Base-by-base conservation (phyloP, 2,888 invertebrate genomes). In the Andrena praecox region DNA sequence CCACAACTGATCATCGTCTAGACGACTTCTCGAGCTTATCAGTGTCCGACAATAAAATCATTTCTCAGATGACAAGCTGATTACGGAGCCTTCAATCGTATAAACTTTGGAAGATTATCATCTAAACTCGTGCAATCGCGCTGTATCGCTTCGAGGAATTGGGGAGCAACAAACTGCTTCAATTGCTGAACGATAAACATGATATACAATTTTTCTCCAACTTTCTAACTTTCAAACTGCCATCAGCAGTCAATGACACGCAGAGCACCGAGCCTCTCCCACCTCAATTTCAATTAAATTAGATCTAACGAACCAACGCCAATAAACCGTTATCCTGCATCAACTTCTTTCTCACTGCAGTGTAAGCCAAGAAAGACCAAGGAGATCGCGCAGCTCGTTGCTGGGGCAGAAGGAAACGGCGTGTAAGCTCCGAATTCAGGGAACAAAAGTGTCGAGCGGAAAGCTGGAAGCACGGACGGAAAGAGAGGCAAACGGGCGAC, bases 1-100 rank as follows among this genome's bases (percentile, higher is more conserved):
- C 73, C 54, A 68, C 27, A 24, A 73, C 77, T 87, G 85, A 87
- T 85, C 87, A 66, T 83, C 69, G 83, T 87, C 83, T 81, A 80
- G 74, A 80, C 83, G 48, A 80, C 67, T 87, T 83, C 74, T 78
- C 80, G 48, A 24, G 59, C 66, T 76, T 85, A 86, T 87, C 86
- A 64, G 24, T 24, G 16, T 29, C 50, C 64, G 64, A 78, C 64
- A 87, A 82, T 76, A 74, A 66, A 67, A 86, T 86, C 85, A 59
- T 68, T 85, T 31, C 42, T 20, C 24, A 20, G 78, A 82, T 82
- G 64, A 29, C 64, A 69, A 42, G 24, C 27, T 50, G 62, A 72
- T 54, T 54, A 60, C 59, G 16, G 24, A 20, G 12, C 24, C 60
- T 10, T 50, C 35, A 67, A 59, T 71, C 59, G 35, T 29, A 73